Evolutionary conservation across 2,888 invertebrate species (phyloP), one percentile per base, ranked within the genome.

Genomic region (Pristionchus japonicus): DNA sequence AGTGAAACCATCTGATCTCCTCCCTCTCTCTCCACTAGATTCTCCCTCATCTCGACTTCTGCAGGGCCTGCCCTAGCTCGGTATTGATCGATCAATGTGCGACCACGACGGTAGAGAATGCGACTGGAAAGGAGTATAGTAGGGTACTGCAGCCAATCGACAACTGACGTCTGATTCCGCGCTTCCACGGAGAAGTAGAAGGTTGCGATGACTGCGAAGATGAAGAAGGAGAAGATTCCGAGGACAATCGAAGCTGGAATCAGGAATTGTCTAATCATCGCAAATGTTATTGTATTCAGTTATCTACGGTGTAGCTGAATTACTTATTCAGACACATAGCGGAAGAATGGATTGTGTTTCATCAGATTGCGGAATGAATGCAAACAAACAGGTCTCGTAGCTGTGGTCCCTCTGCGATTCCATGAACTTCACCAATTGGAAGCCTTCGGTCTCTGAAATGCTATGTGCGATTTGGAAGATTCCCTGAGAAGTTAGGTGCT

Each of bases 231-330:
- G 47, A 85, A 13, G 43, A 27, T 27, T 27, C 85, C 85, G 17
- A 85, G 85, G 7, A 64, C 17, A n/a, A 85, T 85, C 9, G 85
- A 85, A 20, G 40, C 85, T 85, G 40, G n/a, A n/a, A n/a, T n/a
- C n/a, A n/a, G n/a, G n/a, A n/a, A n/a, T n/a, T n/a, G n/a, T n/a
- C n/a, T n/a, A n/a, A n/a, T n/a, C n/a, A n/a, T n/a, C n/a, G n/a
- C 23, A 64, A 83, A 11, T 20, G 20, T 20, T 31, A 70, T 70
- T 15, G 31, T 15, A 6, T 1, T 20, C 23, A 57, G 20, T 7
- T 9, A 57, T 57, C 20, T 70, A 17, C n/a, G n/a, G n/a, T n/a
- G n/a, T n/a, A n/a, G n/a, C n/a, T n/a, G n/a, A n/a, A n/a, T n/a
- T n/a, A n/a, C n/a, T n/a, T n/a, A n/a, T n/a, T n/a, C n/a, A n/a